Conservation (phyloP, 1,140 invertebrate genomes). For the Meloidogyne exigua region DNA sequence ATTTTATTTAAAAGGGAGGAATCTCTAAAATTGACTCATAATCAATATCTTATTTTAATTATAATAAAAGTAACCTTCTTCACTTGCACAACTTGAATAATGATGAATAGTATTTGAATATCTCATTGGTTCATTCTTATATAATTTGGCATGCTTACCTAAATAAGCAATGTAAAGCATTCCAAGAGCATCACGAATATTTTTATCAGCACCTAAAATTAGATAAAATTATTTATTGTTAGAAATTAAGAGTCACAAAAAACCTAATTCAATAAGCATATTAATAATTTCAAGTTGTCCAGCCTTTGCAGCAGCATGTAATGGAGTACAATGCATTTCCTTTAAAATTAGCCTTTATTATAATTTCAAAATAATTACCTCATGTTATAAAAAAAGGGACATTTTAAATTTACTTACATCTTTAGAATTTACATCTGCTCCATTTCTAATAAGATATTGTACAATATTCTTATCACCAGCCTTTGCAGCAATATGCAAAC, state of each 20-base stretch:
- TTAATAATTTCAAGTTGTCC: slow-evolving; percentile 17
- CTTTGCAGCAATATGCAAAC: slow-evolving; percentile 25
- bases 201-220: slow-evolving; percentile 9
- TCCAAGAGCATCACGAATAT: slow-evolving; percentile 6
- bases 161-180: slow-evolving; percentile 3
- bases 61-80: neutral
- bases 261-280: slow-evolving; percentile 14
- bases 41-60: no score
- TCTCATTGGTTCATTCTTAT: neutral
- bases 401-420: neutral
- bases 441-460: slow-evolving; percentile 12
- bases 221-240: neutral
- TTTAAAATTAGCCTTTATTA: neutral
- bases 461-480: slow-evolving; percentile 16
- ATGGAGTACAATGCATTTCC: slow-evolving; percentile 8
- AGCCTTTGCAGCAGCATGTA: slow-evolving; percentile 16
- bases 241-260: neutral
- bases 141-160: neutral
- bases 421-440: slow-evolving; percentile 20
- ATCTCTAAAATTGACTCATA: no score
- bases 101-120: neutral
- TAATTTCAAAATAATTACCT: neutral
- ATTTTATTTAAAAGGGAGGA: no score
- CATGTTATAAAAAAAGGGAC: no score
- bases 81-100: slow-evolving; percentile 8